Evolutionary conservation across 1,140 invertebrate species (phyloP).

Genomic region (Sycophaga agraensis): DNA sequence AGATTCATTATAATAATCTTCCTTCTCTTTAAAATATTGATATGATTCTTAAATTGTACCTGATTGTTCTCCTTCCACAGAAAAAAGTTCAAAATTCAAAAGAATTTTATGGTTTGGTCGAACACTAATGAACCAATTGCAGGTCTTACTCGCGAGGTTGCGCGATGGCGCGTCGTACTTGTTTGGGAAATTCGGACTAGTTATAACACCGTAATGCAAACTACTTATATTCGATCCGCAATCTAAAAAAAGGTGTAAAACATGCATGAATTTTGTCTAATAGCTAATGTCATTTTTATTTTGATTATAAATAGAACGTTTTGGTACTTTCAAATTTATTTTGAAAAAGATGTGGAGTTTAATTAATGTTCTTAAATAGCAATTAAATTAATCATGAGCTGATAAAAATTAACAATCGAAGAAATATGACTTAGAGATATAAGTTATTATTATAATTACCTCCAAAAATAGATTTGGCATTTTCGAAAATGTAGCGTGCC

Average conservation of each 20-base stretch:
- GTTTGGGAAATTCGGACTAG: conserved; percentile 82
- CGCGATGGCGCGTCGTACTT: conserved; percentile 78
- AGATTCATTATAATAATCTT: too few species aligned
- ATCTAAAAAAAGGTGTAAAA: too few species aligned
- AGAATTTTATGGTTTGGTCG: conserved; percentile 78
- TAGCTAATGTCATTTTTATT: neutral
- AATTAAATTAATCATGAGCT: too few species aligned
- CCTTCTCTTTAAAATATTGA: too few species aligned
- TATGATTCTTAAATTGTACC: conserved; percentile 50
- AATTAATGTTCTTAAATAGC: too few species aligned
- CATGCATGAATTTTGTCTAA: too few species aligned
- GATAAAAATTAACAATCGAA: too few species aligned
- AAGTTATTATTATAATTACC: too few species aligned
- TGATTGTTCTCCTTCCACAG: conserved; percentile 83
- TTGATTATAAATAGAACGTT: neutral
- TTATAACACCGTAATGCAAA: conserved; percentile 78
- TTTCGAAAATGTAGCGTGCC: conserved; percentile 85
- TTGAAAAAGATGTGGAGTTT: neutral
- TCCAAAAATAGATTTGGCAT: conserved; percentile 83
- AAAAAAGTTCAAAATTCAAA: conserved; percentile 84
- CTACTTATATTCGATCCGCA: conserved; percentile 89
- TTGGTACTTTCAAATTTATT: neutral
- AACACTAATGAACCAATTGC: conserved; percentile 90
- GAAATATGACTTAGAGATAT: too few species aligned
- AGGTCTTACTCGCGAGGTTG: conserved; percentile 76